Evolutionary conservation across 92 coral and sea anemone genomes (phyloP), one percentile per base, ranked within the genome.

Genomic region (Montipora capitata): DNA sequence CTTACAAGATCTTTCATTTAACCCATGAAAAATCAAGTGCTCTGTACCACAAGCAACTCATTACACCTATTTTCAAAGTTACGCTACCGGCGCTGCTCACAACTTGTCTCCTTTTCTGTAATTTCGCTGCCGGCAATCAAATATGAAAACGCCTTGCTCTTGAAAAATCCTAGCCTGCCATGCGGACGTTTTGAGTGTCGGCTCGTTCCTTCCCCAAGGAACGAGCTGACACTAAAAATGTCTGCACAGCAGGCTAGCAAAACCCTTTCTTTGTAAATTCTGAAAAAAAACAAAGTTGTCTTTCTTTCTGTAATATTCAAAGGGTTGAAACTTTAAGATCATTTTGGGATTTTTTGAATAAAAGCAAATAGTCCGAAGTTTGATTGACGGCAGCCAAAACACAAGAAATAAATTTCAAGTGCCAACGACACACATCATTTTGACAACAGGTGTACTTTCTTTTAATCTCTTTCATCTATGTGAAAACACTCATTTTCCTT

Each of bases 231-330:
- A 54, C 59, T 11, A 54, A 54, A 54, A 54, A 54, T 7, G 59
- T 54, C 59, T 54, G 59, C 59, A 54, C 13, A 1, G 59, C 59
- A 54, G 59, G 59, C 59, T 54, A 3, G 59, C 59, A 72, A 72
- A 72, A 72, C 77, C 77, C 77, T 72, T 72, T 72, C 77, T 72
- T 72, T 72, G 77, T 72, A 72, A 72, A 72, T 72, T 72, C 77
- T 72, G 54, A 72, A 72, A 27, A 48, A 72, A 72, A 72, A 27
- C 54, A 72, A 54, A 54, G 8, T 54, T 54, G 59, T 54, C 59
- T 0, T 54, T 54, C 59, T 54, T 54, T 54, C 59, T 72, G 77
- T 72, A 72, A 72, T 72, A 39, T 72, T 72, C 45, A 72, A 41
- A 72, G 52, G 77, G 77, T 72, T 72, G 52, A 72, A 72, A 72